These are phyloP conservation scores for Ditula angustiorana DNA, from an alignment of 2,888 invertebrate genomes.

Conservation along the genomic window DNA sequence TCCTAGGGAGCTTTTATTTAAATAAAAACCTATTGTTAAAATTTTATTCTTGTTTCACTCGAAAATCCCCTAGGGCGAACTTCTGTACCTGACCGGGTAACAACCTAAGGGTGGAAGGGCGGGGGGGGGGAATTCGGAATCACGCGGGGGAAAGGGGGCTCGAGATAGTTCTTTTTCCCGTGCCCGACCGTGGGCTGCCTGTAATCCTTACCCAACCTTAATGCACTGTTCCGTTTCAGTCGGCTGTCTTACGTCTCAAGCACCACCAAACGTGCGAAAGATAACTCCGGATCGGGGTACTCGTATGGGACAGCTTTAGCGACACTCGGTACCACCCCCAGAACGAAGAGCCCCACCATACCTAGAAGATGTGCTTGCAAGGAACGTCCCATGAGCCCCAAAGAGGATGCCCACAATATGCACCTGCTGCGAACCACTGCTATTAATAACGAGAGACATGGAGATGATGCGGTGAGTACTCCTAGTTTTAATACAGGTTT, in stretches of 20 bases:
- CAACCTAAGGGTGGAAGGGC: no score
- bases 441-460: conserved; percentile 67
- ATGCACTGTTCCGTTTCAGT: conserved; percentile 54
- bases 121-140: no score
- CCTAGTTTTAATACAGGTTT: neutral
- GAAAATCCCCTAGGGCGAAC: no score
- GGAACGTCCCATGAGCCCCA: conserved; percentile 55
- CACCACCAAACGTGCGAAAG: conserved; percentile 74
- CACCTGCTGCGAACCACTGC: conserved; percentile 73
- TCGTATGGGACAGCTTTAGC: conserved; percentile 75
- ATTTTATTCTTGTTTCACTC: no score
- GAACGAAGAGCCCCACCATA: conserved; percentile 52
- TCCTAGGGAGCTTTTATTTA: no score
- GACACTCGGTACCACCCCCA: conserved; percentile 54
- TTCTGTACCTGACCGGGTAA: no score
- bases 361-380: conserved; percentile 59
- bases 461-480: conserved; percentile 63
- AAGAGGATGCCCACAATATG: conserved; percentile 59
- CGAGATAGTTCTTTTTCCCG: no score
- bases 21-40: no score
- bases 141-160: no score
- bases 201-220: neutral
- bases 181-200: no score
- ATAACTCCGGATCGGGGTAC: conserved; percentile 75
- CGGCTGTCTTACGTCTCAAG: conserved; percentile 62